Evolutionary conservation across 2,797 vertebrate genomes (phyloP).

Genomic region (Eupleurogrammus muticus): DNA sequence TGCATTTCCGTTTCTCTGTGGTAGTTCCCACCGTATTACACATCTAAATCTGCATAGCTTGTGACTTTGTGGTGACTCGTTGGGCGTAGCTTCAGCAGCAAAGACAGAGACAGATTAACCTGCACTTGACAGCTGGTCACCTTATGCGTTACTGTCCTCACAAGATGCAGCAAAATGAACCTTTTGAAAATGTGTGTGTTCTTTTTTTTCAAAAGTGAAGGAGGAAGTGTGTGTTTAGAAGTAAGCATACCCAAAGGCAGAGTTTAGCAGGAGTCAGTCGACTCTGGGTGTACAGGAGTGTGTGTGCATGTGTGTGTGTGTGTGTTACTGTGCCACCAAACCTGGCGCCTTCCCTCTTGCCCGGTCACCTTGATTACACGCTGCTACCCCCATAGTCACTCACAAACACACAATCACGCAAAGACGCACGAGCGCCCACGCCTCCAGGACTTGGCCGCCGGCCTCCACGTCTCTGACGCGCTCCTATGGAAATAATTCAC

Average conservation of each 20-base stretch:
- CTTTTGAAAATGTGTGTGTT: background rate
- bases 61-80: too few relatives aligned
- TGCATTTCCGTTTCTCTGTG: too few relatives aligned
- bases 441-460: conserved; percentile 1
- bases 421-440: conserved; percentile 8
- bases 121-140: too few relatives aligned
- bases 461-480: background rate
- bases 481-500: conserved; percentile 1
- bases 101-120: too few relatives aligned
- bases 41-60: too few relatives aligned
- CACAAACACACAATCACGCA: conserved; percentile 18
- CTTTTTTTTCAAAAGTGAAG: background rate
- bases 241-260: background rate
- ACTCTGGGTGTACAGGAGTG: conserved; percentile 35
- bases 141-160: background rate
- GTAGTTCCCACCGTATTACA: too few relatives aligned
- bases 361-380: conserved; percentile 74
- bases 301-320: conserved; percentile 37
- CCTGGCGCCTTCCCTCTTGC: conserved; percentile 57
- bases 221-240: background rate
- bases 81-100: too few relatives aligned
- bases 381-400: conserved; percentile 53
- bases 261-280: conserved; percentile 27
- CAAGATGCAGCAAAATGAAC: background rate
- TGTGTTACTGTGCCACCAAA: conserved; percentile 47